A percentile compares a stretch with the other conserved stretches of the same genome.
Conservation (phyloP, 2,797 vertebrate genomes). For the Rhinichthys osculus region DNA sequence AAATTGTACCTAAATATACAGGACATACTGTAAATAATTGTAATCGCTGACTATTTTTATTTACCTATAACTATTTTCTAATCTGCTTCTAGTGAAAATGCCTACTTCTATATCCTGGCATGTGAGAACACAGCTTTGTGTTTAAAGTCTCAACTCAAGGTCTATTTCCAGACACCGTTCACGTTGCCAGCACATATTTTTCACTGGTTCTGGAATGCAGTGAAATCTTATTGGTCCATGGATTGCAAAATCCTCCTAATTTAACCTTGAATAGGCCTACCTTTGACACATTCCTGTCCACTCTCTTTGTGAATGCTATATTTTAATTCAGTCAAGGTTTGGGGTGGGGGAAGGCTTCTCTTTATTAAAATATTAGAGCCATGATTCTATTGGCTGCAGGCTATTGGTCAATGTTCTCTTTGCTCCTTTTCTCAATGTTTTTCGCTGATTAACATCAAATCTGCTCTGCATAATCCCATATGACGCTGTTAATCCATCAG, state of each 20-base stretch:
- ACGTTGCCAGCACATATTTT: slow-evolving; percentile 64
- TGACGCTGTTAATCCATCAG: slow-evolving; percentile 88
- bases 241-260: not conserved
- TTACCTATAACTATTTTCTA: not conserved
- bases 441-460: slow-evolving; percentile 80
- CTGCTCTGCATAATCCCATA: slow-evolving; percentile 83
- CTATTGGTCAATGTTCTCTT: slow-evolving; percentile 45
- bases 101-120: slow-evolving; percentile 17
- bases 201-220: slow-evolving; percentile 64
- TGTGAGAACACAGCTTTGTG: slow-evolving; percentile 1
- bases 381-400: slow-evolving; percentile 19
- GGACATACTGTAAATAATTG: not conserved
- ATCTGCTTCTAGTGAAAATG: not conserved
- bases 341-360: slow-evolving; percentile 60
- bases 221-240: slow-evolving; percentile 49
- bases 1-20: not conserved
- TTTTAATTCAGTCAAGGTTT: slow-evolving; percentile 38
- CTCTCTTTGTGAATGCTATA: not conserved
- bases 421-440: slow-evolving; percentile 64
- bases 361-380: slow-evolving; percentile 25
- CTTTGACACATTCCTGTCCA: not conserved
- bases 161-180: slow-evolving; percentile 46
- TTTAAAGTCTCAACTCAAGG: not conserved
- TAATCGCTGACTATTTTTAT: not conserved
- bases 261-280: slow-evolving; percentile 1